phyloP scores from a whole-genome alignment of 2,113 vertebrate genomes.

The Pyrgilauda ruficollis region DNA sequence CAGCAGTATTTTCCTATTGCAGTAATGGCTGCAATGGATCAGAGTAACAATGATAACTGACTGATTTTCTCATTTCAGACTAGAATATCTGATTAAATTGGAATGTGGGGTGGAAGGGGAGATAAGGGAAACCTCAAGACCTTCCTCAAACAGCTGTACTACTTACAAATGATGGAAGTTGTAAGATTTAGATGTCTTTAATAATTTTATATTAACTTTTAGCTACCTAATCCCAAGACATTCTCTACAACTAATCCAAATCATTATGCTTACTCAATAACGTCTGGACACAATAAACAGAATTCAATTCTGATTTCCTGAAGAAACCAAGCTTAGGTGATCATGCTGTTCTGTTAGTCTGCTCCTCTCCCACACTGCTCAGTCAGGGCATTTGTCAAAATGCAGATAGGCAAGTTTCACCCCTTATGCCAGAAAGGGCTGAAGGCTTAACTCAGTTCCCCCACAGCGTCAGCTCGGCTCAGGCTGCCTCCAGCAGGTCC shows the following conservation, averaged over 20 bases:
- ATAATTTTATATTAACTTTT: neutral
- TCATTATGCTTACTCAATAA: neutral
- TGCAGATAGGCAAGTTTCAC: accelerated
- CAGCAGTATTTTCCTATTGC: neutral
- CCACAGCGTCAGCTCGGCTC: accelerated
- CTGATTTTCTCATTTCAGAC: neutral
- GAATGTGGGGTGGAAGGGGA: neutral
- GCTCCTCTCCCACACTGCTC: neutral
- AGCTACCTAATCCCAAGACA: neutral
- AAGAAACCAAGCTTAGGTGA: neutral
- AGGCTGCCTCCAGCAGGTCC: neutral
- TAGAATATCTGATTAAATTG: neutral
- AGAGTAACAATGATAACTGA: neutral
- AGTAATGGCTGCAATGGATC: neutral
- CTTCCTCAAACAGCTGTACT: neutral
- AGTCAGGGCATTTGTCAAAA: neutral
- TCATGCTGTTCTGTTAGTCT: neutral
- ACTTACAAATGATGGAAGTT: neutral
- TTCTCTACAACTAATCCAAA: neutral
- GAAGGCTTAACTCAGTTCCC: neutral
- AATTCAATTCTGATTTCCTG: neutral
- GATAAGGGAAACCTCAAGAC: neutral
- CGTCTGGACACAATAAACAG: neutral
- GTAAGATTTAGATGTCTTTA: neutral
- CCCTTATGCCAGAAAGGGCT: neutral